Evolutionary conservation across 2,113 vertebrate genomes (phyloP), one percentile per base, ranked within the genome.

Genomic region (Nerophis ophidion): DNA sequence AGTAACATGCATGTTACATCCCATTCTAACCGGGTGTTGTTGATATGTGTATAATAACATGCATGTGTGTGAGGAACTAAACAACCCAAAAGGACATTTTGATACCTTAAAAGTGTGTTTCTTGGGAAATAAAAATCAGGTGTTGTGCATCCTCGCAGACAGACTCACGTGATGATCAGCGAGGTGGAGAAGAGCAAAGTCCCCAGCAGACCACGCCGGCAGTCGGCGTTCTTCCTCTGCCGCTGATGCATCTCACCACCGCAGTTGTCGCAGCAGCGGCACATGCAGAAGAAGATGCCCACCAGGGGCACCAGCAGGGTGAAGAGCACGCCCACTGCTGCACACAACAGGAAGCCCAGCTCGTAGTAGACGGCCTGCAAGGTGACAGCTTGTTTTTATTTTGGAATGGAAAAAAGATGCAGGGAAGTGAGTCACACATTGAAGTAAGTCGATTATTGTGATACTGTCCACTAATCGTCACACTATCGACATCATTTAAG

Each of bases 171-270:
- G 86, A 95, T 93, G 58, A 95, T 75, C 70, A 99, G 92, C 10
- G 92, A 88, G 70, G 88, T 72, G 42, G 92, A 84, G 58, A 95
- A 93, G 84, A 87, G 93, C 52, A 85, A 70, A 0, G 83, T 87
- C 59, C 85, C 85, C 75, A 86, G 67, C 63, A 84, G 75, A 56
- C 92, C 92, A 66, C 93, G 90, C 64, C 86, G 91, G 81, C 90
- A 97, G 75, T 93, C 89, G 0, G 91, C 91, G n/a, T 94, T 96
- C 81, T 91, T 93, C 88, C 93, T 93, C 89, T 98, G 93, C 47
- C 95, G 90, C 77, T 99, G 97, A 79, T 98, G 95, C 95, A 99
- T 95, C 72, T 98, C 93, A 17, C 96, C 97, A n/a, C 97, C 97
- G 38, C 97, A 98, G 90, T 93, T 98, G 80, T 95, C 93, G 70